A percentile compares a stretch with the other conserved stretches of the same genome.
Evolutionary conservation across 1,140 invertebrate species (phyloP).

Genomic region (Tetramorium simillimum): DNA sequence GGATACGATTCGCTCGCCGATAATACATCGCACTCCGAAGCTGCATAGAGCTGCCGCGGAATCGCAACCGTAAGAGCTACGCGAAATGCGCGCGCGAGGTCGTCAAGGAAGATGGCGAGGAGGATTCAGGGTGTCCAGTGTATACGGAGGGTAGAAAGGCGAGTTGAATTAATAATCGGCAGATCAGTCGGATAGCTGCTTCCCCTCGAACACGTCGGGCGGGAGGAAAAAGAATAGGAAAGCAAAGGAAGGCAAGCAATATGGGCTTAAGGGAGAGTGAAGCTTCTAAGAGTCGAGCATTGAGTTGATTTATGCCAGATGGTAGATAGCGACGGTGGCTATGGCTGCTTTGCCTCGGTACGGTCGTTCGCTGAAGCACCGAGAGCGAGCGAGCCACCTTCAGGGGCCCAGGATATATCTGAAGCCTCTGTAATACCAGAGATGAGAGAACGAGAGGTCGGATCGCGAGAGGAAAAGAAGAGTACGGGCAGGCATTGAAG

Average conservation of each 20-base stretch:
- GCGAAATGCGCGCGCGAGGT: not conserved
- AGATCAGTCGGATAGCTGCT: conserved; percentile 76
- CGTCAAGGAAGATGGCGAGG: conserved; percentile 5
- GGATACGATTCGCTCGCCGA: not conserved
- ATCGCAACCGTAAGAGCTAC: not conserved
- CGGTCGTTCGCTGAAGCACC: conserved; percentile 64
- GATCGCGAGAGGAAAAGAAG: conserved; percentile 16
- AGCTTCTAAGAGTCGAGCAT: conserved; percentile 78
- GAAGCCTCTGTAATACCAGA: conserved; percentile 69
- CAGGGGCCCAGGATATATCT: conserved; percentile 69
- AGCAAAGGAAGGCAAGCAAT: conserved; percentile 72
- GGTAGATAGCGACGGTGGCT: conserved; percentile 78
- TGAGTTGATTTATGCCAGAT: conserved; percentile 84
- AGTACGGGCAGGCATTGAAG: not conserved
- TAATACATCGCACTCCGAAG: conserved; percentile 23
- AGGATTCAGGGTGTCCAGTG: conserved; percentile 38
- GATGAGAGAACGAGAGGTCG: conserved; percentile 47
- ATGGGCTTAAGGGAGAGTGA: conserved; percentile 78
- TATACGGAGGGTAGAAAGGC: conserved; percentile 64
- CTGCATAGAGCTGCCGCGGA: not conserved
- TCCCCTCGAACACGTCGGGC: conserved; percentile 63
- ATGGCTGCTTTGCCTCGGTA: conserved; percentile 75
- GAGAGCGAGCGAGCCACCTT: conserved; percentile 68
- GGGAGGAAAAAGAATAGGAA: conserved; percentile 70
- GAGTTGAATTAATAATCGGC: conserved; percentile 82